Conservation (phyloP, 1,140 invertebrate genomes). For the Globodera rostochiensis region DNA sequence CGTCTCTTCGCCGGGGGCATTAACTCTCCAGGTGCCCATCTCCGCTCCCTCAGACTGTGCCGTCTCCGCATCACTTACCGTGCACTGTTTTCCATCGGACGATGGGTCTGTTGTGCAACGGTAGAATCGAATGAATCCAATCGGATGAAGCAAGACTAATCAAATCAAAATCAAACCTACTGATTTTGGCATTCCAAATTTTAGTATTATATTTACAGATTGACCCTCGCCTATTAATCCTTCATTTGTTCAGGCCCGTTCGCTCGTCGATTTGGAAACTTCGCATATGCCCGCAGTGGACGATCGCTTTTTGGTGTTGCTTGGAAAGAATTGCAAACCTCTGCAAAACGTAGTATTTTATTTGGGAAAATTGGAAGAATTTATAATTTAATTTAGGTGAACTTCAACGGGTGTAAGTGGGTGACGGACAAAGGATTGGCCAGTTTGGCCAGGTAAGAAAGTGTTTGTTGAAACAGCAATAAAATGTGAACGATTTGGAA, state of each 20-base stretch:
- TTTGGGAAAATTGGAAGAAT: slow-evolving; percentile 3
- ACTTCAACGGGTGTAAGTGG: slow-evolving; percentile 63
- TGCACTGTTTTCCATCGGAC: slow-evolving; percentile 60
- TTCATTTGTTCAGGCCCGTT: slow-evolving; percentile 23
- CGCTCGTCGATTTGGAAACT: slow-evolving; percentile 51
- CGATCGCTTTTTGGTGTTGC: slow-evolving; percentile 56
- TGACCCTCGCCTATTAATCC: not conserved
- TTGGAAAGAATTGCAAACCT: slow-evolving; percentile 59
- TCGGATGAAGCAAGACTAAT: slow-evolving; percentile 7
- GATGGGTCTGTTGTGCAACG: slow-evolving; percentile 45
- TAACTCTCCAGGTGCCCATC: slow-evolving; percentile 26
- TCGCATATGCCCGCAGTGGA: slow-evolving; percentile 60
- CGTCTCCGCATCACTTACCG: slow-evolving; percentile 59
- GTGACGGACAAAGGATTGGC: slow-evolving; percentile 62
- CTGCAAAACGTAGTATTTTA: slow-evolving; percentile 30
- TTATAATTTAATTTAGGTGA: slow-evolving; percentile 35
- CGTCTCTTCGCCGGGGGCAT: slow-evolving; percentile 34
- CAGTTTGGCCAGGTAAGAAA: slow-evolving; percentile 46
- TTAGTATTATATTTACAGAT: too few species aligned
- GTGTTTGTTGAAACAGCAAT: too few species aligned
- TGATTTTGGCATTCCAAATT: too few species aligned
- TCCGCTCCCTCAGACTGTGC: slow-evolving; percentile 56
- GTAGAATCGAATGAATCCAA: slow-evolving; percentile 4
- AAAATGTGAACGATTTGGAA: too few species aligned
- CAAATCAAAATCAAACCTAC: too few species aligned